A percentile compares a stretch with the other conserved stretches of the same genome.
These are phyloP conservation scores for Agrilus mali DNA, from an alignment of 2,888 invertebrate species.

Conservation along the genomic window DNA sequence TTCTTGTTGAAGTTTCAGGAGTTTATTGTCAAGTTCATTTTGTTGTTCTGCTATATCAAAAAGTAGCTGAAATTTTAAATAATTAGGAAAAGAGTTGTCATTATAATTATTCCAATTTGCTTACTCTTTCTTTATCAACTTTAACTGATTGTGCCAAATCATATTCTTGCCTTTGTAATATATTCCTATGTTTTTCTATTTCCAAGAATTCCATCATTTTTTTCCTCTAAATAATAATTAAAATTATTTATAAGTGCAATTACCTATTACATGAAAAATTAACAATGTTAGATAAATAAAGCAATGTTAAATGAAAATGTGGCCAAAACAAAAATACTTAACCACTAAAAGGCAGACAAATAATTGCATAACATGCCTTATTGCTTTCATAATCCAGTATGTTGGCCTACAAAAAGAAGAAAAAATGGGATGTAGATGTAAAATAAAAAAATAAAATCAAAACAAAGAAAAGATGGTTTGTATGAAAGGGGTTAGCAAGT, in stretches of 20 bases:
- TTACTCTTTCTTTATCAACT: constrained; percentile 45
- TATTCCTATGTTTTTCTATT: constrained; percentile 50
- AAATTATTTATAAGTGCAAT: too few relatives aligned
- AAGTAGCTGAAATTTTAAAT: constrained; percentile 31
- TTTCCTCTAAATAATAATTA: constrained; percentile 28
- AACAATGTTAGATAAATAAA: too few relatives aligned
- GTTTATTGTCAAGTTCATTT: constrained; percentile 50
- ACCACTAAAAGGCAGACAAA: constrained; percentile 5
- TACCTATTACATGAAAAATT: too few relatives aligned
- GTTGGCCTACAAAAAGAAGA: constrained; percentile 40
- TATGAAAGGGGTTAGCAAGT: too few relatives aligned
- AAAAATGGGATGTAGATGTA: neutral
- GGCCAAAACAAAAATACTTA: constrained; percentile 20
- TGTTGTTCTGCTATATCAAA: constrained; percentile 48
- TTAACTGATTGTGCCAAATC: constrained; percentile 50
- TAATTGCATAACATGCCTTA: constrained; percentile 40
- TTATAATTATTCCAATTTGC: constrained; percentile 4
- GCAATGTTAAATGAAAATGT: constrained; percentile 2
- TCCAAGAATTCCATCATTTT: constrained; percentile 40
- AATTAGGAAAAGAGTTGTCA: constrained; percentile 1
- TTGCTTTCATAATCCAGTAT: constrained; percentile 44
- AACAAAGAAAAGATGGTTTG: neutral
- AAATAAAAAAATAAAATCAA: neutral
- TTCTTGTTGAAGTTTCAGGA: constrained; percentile 53
- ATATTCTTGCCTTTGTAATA: constrained; percentile 50